These are phyloP conservation scores for Hydrolagus affinis DNA, from an alignment of 2,113 vertebrate genomes.

Conservation along the genomic window DNA sequence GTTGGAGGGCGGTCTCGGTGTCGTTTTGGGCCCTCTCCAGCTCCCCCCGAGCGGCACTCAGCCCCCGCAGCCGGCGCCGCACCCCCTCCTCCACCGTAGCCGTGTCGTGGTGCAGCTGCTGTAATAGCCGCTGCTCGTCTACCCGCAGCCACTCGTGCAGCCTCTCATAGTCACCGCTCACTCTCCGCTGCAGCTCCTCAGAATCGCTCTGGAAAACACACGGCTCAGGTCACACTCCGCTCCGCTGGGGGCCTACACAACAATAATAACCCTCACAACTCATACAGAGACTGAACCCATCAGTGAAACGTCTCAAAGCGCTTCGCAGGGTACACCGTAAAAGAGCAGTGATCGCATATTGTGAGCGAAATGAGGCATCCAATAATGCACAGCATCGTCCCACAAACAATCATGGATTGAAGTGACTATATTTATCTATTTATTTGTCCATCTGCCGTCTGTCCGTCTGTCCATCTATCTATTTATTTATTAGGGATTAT, in stretches of 20 bases:
- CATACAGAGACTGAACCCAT: not conserved
- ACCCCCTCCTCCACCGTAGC: constrained; percentile 49
- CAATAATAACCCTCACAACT: not conserved
- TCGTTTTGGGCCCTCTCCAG: constrained; percentile 48
- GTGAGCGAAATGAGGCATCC: no score
- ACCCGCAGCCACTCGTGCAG: constrained; percentile 64
- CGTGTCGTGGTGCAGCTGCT: constrained; percentile 54
- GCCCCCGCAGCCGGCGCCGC: constrained; percentile 44
- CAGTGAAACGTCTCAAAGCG: not conserved
- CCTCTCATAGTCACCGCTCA: constrained; percentile 58
- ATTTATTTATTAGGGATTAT: no score
- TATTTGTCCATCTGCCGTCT: no score
- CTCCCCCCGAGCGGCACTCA: constrained; percentile 44
- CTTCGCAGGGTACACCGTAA: no score
- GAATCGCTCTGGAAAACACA: constrained; percentile 40
- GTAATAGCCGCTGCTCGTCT: constrained; percentile 56
- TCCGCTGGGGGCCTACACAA: not conserved
- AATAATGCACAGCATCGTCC: no score
- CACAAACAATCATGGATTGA: no score
- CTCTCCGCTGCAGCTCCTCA: constrained; percentile 52
- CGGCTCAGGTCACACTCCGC: not conserved
- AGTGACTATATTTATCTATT: no score
- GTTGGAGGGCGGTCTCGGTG: constrained; percentile 43
- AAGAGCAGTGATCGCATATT: no score
- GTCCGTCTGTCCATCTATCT: no score